phyloP scores from a whole-genome alignment of 2,797 vertebrate genomes.

The Lateolabrax maculatus region DNA sequence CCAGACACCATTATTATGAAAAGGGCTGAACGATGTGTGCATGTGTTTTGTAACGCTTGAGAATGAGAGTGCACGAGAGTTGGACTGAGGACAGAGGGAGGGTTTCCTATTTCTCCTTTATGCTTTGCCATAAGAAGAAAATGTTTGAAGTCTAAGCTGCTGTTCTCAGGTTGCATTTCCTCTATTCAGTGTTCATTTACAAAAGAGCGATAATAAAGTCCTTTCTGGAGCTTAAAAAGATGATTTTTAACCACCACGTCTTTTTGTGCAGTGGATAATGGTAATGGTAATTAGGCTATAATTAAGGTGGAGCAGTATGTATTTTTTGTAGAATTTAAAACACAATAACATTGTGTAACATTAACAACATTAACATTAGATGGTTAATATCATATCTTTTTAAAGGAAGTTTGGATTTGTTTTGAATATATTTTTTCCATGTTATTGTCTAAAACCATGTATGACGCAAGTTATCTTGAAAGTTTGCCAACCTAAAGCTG shows the following conservation, averaged over 20 bases:
- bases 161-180: conserved; percentile 8
- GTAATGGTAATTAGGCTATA: background rate
- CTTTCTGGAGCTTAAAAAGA: background rate
- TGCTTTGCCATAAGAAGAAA: conserved; percentile 14
- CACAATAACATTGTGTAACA: background rate
- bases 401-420: too few relatives aligned
- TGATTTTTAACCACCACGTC: background rate
- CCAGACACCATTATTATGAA: background rate
- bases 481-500: too few relatives aligned
- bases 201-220: background rate
- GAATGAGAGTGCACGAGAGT: background rate
- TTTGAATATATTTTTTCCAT: background rate
- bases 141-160: background rate
- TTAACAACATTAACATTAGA: conserved; percentile 3
- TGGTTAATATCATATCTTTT: too few relatives aligned
- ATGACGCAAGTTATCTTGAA: background rate
- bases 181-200: background rate
- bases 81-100: background rate
- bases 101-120: background rate
- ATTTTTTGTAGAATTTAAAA: background rate
- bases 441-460: background rate
- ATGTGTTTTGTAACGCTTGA: background rate
- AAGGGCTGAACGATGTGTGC: background rate
- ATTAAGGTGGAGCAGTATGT: background rate
- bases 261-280: background rate